Evolutionary conservation across 2,888 invertebrate species (phyloP).

Genomic region (Pristionchus fissidentatus): DNA sequence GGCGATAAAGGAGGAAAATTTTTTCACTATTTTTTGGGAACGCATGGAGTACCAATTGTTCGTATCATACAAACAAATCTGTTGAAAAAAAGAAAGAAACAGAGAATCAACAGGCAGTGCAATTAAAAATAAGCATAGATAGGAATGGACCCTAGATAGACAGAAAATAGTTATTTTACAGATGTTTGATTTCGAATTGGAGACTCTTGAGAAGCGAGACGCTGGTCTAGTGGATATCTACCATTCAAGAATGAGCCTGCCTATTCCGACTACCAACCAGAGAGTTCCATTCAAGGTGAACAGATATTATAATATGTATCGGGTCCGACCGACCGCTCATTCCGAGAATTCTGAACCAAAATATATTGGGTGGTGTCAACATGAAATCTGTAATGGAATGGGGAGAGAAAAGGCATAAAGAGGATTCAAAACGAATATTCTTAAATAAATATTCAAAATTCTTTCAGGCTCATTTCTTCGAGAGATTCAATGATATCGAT

Average conservation of each 20-base stretch:
- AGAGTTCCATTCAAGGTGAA: slow-evolving; percentile 59
- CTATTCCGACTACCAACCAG: slow-evolving; percentile 60
- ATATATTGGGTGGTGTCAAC: too few relatives aligned
- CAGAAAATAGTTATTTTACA: slow-evolving; percentile 42
- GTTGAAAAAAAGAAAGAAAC: not conserved
- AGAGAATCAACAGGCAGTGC: not conserved
- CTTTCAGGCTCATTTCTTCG: slow-evolving; percentile 59
- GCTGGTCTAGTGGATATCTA: slow-evolving; percentile 59
- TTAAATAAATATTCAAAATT: too few relatives aligned
- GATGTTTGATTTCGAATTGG: slow-evolving; percentile 63
- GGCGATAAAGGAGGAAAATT: too few relatives aligned
- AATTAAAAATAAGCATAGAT: too few relatives aligned
- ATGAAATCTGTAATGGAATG: too few relatives aligned
- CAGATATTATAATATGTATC: too few relatives aligned
- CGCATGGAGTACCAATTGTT: too few relatives aligned
- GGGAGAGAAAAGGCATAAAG: not conserved
- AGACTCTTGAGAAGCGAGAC: slow-evolving; percentile 61
- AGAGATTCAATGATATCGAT: slow-evolving; percentile 60
- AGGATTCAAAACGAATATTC: not conserved
- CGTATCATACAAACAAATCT: not conserved
- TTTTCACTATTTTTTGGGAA: too few relatives aligned
- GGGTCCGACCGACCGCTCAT: not conserved
- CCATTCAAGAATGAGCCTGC: slow-evolving; percentile 61
- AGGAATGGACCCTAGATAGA: not conserved
- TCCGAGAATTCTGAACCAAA: too few relatives aligned